These are phyloP conservation scores for Drosophila kambysellisi DNA, from an alignment of 2,888 invertebrate genomes.

Conservation along the genomic window DNA sequence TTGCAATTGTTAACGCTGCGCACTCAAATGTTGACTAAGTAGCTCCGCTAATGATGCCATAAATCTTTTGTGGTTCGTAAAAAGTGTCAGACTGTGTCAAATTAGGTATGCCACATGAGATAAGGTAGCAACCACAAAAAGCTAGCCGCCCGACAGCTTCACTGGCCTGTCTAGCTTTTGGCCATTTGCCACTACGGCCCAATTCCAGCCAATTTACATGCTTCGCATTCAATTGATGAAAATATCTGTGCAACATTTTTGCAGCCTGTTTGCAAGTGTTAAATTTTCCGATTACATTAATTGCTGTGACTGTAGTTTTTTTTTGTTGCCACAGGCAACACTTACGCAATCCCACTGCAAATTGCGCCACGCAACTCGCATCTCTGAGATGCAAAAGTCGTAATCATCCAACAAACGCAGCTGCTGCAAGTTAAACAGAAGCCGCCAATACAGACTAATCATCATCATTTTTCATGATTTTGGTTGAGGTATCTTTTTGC, in stretches of 20 bases:
- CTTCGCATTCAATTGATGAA: slow-evolving; percentile 56
- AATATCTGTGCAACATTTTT: slow-evolving; percentile 35
- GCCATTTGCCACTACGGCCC: slow-evolving; percentile 54
- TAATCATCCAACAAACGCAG: slow-evolving; percentile 29
- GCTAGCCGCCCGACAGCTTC: slow-evolving; percentile 18
- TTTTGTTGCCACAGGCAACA: slow-evolving; percentile 20
- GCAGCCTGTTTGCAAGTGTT: slow-evolving; percentile 36
- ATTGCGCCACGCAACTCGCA: slow-evolving; percentile 28
- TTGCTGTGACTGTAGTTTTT: slow-evolving; percentile 26
- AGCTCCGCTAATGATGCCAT: slow-evolving; percentile 66
- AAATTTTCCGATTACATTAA: slow-evolving; percentile 46
- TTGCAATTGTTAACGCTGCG: slow-evolving; percentile 42
- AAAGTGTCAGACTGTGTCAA: slow-evolving; percentile 65
- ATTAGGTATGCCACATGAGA: slow-evolving; percentile 53
- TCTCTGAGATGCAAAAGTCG: slow-evolving; percentile 40
- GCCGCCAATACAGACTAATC: slow-evolving; percentile 29
- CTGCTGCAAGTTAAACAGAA: slow-evolving; percentile 18
- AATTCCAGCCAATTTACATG: slow-evolving; percentile 49
- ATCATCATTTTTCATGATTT: slow-evolving; percentile 28
- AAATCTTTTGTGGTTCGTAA: slow-evolving; percentile 62
- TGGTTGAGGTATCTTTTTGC: slow-evolving; percentile 4
- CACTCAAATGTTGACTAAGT: slow-evolving; percentile 17
- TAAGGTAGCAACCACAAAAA: slow-evolving; percentile 23
- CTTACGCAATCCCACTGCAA: slow-evolving; percentile 41
- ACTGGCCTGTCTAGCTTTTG: slow-evolving; percentile 13